A percentile compares a stretch with the other conserved stretches of the same genome.
Evolutionary conservation across 2,797 vertebrate species (phyloP).

Genomic region (Tapera naevia): DNA sequence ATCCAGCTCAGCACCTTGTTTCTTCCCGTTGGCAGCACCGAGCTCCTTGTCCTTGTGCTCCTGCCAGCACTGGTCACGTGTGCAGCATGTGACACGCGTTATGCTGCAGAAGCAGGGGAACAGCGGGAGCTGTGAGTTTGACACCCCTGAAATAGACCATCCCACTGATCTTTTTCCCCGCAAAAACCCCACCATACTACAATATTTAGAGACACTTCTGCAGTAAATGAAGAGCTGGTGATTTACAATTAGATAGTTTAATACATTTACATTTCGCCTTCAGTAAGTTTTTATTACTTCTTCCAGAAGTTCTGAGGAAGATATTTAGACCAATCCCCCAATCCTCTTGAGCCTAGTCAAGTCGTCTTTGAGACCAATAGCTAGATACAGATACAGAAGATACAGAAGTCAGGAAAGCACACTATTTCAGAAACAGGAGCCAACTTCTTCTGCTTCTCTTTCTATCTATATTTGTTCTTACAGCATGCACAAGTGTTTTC

Average conservation of each 20-base stretch:
- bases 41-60: too few relatives aligned
- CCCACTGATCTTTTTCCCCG: fast-evolving
- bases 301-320: not conserved
- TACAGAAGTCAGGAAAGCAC: not conserved
- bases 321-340: not conserved
- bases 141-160: not conserved
- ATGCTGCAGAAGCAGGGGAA: too few relatives aligned
- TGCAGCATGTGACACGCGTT: too few relatives aligned
- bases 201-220: not conserved
- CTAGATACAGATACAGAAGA: not conserved
- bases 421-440: not conserved
- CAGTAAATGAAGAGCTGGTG: not conserved
- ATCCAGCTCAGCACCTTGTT: too few relatives aligned
- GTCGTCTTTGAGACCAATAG: not conserved
- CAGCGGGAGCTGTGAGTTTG: too few relatives aligned
- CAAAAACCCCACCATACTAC: not conserved
- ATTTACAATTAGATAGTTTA: not conserved
- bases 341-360: not conserved
- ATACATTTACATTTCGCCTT: not conserved
- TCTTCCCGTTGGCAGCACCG: too few relatives aligned
- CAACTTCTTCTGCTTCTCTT: not conserved
- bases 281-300: not conserved
- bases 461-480: not conserved
- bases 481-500: not conserved
- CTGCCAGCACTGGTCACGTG: too few relatives aligned